These are phyloP conservation scores for Cichlasoma orientale DNA, from an alignment of 2,797 vertebrate species.

Conservation along the genomic window DNA sequence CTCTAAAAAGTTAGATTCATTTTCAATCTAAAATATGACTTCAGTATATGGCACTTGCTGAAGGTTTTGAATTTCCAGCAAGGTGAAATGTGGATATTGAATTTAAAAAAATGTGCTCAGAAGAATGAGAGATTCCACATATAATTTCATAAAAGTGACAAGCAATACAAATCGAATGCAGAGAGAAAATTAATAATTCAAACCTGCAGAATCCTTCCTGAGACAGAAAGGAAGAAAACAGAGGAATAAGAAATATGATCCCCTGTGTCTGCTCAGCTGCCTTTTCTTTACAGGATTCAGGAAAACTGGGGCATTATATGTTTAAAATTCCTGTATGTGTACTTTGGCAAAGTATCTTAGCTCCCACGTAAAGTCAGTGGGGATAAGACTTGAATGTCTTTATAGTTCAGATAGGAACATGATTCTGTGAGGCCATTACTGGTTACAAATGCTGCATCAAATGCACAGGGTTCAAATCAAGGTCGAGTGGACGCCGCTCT, in stretches of 20 bases:
- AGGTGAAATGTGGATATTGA: constrained; percentile 49
- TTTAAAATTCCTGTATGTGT: constrained; percentile 64
- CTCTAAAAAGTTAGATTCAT: neutral
- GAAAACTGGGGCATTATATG: constrained; percentile 73
- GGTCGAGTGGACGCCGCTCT: constrained; percentile 42
- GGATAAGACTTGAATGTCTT: constrained; percentile 27
- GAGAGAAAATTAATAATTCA: constrained; percentile 82
- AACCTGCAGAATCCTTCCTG: constrained; percentile 64
- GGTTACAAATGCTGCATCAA: constrained; percentile 26
- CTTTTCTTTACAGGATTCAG: constrained; percentile 65
- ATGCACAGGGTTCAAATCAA: constrained; percentile 19
- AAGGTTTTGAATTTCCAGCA: constrained; percentile 21
- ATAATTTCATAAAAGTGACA: constrained; percentile 83
- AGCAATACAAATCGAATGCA: constrained; percentile 75
- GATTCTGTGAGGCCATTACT: neutral
- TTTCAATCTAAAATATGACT: constrained; percentile 14
- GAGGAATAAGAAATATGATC: constrained; percentile 66
- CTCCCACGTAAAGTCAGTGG: constrained; percentile 18
- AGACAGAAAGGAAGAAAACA: constrained; percentile 61
- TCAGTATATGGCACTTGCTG: neutral
- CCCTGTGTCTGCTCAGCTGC: constrained; percentile 57
- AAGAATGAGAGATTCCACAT: constrained; percentile 57
- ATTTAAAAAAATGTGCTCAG: constrained; percentile 60
- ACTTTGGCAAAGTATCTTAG: constrained; percentile 46
- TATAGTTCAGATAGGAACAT: constrained; percentile 4